Evolutionary conservation across 2,888 invertebrate species (phyloP).

Genomic region (Epistrophe eligans): DNA sequence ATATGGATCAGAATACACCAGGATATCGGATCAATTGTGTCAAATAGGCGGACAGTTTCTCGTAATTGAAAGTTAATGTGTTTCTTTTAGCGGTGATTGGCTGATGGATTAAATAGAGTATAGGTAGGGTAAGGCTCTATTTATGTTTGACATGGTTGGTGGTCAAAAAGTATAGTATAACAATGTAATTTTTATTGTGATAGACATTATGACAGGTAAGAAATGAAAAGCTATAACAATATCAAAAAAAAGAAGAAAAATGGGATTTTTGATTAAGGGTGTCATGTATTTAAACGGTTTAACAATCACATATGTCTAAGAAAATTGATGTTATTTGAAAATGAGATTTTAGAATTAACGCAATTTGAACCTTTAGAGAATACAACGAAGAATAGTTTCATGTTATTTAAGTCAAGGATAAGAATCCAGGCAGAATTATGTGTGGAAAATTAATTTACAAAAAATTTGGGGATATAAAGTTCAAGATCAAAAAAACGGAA

Average conservation of each 20-base stretch:
- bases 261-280: too few relatives aligned
- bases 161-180: neutral
- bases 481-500: too few relatives aligned
- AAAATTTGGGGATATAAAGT: too few relatives aligned
- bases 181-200: slow-evolving; percentile 33
- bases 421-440: too few relatives aligned
- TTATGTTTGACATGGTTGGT: slow-evolving; percentile 30
- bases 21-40: slow-evolving; percentile 28
- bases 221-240: neutral
- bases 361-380: too few relatives aligned
- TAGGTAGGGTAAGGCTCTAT: neutral
- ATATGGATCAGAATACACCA: slow-evolving; percentile 1
- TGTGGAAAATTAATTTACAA: too few relatives aligned
- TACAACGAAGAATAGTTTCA: too few relatives aligned
- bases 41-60: slow-evolving; percentile 54
- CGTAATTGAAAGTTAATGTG: slow-evolving; percentile 60
- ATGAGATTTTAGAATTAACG: too few relatives aligned
- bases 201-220: slow-evolving; percentile 5
- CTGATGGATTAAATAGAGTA: slow-evolving; percentile 37
- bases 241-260: neutral
- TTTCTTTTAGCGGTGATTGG: slow-evolving; percentile 17
- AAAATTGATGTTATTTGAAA: too few relatives aligned
- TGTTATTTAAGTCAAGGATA: too few relatives aligned
- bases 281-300: neutral
- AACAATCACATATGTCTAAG: neutral